These are phyloP conservation scores for Cephus sareptanus DNA, from an alignment of 2,888 invertebrate species.

Conservation along the genomic window DNA sequence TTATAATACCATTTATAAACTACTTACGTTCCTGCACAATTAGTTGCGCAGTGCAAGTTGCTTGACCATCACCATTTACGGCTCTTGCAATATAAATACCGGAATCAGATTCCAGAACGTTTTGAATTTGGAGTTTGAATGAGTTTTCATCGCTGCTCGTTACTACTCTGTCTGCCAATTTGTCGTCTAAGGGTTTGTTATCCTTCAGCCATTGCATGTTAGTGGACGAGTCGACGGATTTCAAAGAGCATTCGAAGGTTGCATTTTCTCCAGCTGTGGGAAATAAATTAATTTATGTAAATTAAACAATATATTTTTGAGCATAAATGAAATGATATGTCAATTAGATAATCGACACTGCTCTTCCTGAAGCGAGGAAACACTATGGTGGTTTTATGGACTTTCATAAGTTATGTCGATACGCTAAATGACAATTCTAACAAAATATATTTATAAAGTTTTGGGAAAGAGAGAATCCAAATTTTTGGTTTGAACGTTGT, in stretches of 20 bases:
- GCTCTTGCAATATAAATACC: slow-evolving; percentile 93
- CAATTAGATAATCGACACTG: background rate
- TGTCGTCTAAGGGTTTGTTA: slow-evolving; percentile 83
- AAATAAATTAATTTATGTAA: background rate
- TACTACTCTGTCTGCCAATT: slow-evolving; percentile 79
- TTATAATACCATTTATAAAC: background rate
- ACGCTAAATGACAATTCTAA: too few species aligned
- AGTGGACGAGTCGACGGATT: slow-evolving; percentile 69
- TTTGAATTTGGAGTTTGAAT: slow-evolving; percentile 80
- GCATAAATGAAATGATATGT: background rate
- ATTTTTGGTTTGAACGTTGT: background rate
- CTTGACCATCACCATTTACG: slow-evolving; percentile 81
- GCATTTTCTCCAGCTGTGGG: slow-evolving; percentile 84
- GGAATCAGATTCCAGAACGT: slow-evolving; percentile 81
- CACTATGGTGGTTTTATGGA: too few species aligned
- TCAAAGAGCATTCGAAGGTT: slow-evolving; percentile 81
- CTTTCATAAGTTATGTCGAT: too few species aligned
- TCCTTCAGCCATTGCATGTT: slow-evolving; percentile 88
- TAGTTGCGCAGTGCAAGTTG: slow-evolving; percentile 88
- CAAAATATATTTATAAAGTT: too few species aligned
- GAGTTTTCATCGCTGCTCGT: slow-evolving; percentile 71
- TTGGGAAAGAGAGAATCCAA: background rate
- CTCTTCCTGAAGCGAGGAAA: too few species aligned
- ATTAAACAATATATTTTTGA: background rate
- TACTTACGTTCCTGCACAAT: slow-evolving; percentile 85